phyloP scores from a whole-genome alignment of 2,888 invertebrate species.

The Leucozona laternaria region DNA sequence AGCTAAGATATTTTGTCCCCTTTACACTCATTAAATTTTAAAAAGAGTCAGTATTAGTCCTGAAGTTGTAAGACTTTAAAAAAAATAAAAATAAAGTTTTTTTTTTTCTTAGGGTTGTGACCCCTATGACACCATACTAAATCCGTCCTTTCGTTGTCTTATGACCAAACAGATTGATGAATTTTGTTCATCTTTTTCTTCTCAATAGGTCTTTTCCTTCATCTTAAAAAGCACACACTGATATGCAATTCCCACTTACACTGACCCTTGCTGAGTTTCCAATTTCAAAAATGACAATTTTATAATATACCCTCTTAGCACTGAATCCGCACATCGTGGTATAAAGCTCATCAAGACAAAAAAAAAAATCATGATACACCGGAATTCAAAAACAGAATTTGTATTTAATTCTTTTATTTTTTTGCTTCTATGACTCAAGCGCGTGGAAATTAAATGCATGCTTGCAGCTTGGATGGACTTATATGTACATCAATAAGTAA shows the following conservation, averaged over 20 bases:
- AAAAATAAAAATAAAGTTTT: too few species aligned
- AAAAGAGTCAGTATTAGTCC: too few species aligned
- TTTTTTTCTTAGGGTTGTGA: neutral
- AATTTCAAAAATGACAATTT: slow-evolving; percentile 4
- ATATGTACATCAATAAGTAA: slow-evolving; percentile 12
- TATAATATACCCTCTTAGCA: neutral
- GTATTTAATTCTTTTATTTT: neutral
- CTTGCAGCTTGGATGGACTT: neutral
- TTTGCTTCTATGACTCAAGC: neutral
- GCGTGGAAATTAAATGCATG: slow-evolving; percentile 21
- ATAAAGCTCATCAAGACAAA: neutral
- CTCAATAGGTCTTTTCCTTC: slow-evolving; percentile 4
- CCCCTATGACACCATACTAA: neutral
- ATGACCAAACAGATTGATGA: slow-evolving; percentile 10
- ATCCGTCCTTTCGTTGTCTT: neutral
- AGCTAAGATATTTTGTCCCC: too few species aligned
- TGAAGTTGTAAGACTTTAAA: too few species aligned
- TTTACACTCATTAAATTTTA: too few species aligned
- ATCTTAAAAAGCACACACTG: neutral
- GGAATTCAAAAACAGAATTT: slow-evolving; percentile 1
- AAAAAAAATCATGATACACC: slow-evolving; percentile 17
- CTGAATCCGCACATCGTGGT: too few species aligned
- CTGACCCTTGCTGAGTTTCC: neutral
- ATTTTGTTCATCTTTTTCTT: slow-evolving; percentile 31
- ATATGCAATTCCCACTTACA: neutral